phyloP scores from a whole-genome alignment of 1,140 invertebrate species.

The Monochamus saltuarius region DNA sequence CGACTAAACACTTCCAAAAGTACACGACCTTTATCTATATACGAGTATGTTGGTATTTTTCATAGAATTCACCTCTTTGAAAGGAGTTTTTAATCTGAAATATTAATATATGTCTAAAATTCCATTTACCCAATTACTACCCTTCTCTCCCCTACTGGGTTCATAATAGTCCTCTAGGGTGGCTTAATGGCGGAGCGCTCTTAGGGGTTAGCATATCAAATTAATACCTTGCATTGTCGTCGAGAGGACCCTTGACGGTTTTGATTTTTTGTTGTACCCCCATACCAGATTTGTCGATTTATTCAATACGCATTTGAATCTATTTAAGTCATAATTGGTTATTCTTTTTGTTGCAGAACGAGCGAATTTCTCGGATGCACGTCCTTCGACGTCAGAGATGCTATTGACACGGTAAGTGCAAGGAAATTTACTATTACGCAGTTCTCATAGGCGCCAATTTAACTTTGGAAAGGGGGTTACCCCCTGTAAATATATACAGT shows the following conservation, averaged over 20 bases:
- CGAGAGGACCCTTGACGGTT: slow-evolving; percentile 3
- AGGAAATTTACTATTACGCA: no score
- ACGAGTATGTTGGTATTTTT: no score
- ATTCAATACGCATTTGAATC: no score
- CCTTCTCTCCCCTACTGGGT: background rate
- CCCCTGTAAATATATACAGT: no score
- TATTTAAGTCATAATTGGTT: no score
- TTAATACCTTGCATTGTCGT: background rate
- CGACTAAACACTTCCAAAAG: no score
- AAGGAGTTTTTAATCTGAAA: no score
- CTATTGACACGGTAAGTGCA: slow-evolving; percentile 57
- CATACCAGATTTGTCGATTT: no score
- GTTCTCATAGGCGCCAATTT: no score
- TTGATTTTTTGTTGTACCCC: slow-evolving; percentile 3
- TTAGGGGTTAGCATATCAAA: background rate
- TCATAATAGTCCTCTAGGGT: slow-evolving; percentile 4
- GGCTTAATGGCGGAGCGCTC: slow-evolving; percentile 4
- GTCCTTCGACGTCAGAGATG: slow-evolving; percentile 72
- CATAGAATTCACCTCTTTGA: no score
- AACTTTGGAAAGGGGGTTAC: no score
- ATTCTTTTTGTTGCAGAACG: slow-evolving; percentile 60
- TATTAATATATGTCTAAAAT: background rate
- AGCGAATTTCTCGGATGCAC: slow-evolving; percentile 80
- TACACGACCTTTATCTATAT: no score
- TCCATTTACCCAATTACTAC: background rate